These are phyloP conservation scores for Dicerorhinus sumatrensis DNA, from an alignment of 2,113 vertebrate species.

Conservation along the genomic window DNA sequence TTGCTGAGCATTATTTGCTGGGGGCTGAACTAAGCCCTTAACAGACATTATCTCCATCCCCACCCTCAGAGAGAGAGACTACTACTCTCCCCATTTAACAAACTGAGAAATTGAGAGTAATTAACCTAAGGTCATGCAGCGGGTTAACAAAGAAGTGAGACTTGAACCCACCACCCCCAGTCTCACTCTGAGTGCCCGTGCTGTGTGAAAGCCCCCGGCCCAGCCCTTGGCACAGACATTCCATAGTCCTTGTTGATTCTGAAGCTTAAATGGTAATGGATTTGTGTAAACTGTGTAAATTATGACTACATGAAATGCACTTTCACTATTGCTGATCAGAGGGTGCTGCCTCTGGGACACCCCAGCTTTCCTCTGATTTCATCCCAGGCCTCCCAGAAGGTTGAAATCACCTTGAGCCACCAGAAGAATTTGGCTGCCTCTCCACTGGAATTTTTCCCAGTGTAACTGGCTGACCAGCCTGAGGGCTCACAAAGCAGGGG, in stretches of 20 bases:
- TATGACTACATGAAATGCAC: not conserved
- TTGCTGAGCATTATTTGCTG: not conserved
- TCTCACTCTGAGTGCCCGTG: not conserved
- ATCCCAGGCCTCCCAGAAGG: constrained; percentile 47
- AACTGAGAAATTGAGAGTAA: not conserved
- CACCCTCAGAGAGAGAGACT: not conserved
- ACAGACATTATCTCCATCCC: not conserved
- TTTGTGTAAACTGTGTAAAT: not conserved
- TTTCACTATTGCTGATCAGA: not conserved
- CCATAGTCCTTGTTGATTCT: not conserved
- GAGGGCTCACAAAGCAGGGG: not conserved
- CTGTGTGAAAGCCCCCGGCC: not conserved
- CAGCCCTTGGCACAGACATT: not conserved
- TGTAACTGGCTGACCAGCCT: constrained; percentile 3
- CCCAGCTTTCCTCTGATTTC: constrained; percentile 9
- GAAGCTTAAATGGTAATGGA: not conserved
- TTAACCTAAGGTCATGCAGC: not conserved
- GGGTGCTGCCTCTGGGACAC: not conserved
- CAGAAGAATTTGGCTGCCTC: constrained; percentile 6
- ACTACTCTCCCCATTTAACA: not conserved
- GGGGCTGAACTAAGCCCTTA: not conserved
- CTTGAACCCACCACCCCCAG: fast-evolving
- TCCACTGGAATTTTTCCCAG: constrained; percentile 39
- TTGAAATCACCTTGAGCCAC: constrained; percentile 60
- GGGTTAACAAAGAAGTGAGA: not conserved